Evolutionary conservation across 1,140 invertebrate species (phyloP).

Genomic region (Gerris buenoi): DNA sequence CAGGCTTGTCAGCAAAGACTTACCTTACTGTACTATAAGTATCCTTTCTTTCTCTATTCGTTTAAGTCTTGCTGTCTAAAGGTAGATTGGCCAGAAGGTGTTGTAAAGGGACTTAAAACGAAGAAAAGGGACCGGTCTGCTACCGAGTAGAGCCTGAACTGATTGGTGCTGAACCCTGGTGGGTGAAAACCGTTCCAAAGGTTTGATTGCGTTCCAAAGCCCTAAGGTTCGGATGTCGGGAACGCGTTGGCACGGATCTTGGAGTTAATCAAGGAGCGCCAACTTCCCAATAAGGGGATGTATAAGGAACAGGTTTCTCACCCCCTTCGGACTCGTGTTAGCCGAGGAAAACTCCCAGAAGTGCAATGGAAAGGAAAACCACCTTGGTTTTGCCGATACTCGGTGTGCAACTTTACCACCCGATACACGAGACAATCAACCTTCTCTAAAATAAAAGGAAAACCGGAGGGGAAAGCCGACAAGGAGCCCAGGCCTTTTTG

Average conservation of each 20-base stretch:
- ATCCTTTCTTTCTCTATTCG: not conserved
- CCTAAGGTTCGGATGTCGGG: not conserved
- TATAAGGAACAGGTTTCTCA: no score
- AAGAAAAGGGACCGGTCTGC: not conserved
- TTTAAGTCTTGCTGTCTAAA: not conserved
- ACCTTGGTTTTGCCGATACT: not conserved
- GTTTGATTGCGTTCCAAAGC: not conserved
- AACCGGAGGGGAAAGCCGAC: not conserved
- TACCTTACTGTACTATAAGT: not conserved
- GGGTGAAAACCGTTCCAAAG: not conserved
- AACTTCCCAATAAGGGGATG: not conserved
- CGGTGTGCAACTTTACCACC: not conserved
- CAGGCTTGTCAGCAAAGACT: not conserved
- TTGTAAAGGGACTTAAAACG: not conserved
- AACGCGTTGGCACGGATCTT: not conserved
- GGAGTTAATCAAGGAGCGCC: not conserved
- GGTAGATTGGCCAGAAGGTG: not conserved
- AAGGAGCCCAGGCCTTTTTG: not conserved
- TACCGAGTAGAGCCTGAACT: not conserved
- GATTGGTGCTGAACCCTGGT: not conserved
- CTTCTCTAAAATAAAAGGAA: not conserved
- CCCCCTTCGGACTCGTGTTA: no score
- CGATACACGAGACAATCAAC: not conserved
- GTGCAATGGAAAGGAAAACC: not conserved
- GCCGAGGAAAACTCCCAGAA: not conserved